Base-by-base conservation (phyloP, 1,140 invertebrate genomes). In the Notospermus geniculatus region DNA sequence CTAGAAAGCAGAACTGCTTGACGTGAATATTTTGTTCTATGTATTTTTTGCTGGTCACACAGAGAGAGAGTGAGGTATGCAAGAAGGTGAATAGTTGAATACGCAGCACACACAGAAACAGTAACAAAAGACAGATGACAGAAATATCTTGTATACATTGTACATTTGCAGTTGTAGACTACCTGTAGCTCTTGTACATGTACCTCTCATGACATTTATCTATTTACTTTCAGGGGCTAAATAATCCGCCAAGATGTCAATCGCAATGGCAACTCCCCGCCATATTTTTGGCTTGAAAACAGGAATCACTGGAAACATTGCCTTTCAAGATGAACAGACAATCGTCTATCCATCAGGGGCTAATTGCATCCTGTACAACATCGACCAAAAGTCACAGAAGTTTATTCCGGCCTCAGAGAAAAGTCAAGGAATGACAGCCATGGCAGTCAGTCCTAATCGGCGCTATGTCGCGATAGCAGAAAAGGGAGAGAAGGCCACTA, bases 301-400 rank as follows among this genome's bases (percentile, higher is more conserved):
- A 54, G 74, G 72, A 45, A 72, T 82, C 22, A 70, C 69, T 54
- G 71, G 72, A 13, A 79, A 77, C 57, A 73, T 80, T 32, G 78
- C 72, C 62, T 83, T 80, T 69, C 70, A 80, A 67, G 81, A 83
- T 71, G 80, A 82, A 60, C 73, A 80, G 56, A 80, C 76, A 7
- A 74, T 81, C 66, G 75, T 80, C 4, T 77, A 75, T 57, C 73
- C 81, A 29, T 72, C 76, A 58, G 83, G 82, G n/a, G 75, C 78
- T 39, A 80, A 83, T 67, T 78, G 82, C 50, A 76, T 83, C 41
- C 62, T 83, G 28, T 80, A 81, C 67, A 82, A 82, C 57, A 77
- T 80, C 60, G 81, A 83, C 61, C 78, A 81, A 65, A 83, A 82
- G 60, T 66, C 71, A 43, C 82, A 84, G 67, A 80, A 76, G 57